Conservation (phyloP, 2,888 invertebrate species). For the Graphium colonna region DNA sequence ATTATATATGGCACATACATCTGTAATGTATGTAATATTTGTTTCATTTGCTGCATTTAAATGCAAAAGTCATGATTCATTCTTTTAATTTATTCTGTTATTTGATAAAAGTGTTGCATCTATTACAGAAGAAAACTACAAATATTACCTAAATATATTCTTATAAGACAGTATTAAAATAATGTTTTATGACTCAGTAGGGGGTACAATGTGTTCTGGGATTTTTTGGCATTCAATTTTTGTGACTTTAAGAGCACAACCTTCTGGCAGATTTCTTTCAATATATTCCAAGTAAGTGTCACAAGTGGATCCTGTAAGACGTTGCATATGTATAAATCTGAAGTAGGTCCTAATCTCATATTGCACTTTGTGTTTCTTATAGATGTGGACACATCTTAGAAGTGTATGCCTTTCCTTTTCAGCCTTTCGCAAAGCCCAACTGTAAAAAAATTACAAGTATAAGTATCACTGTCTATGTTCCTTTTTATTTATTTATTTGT, state of each 20-base stretch:
- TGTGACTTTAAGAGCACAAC: slow-evolving; percentile 94
- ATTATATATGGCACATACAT: too few species aligned
- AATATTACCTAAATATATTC: background rate
- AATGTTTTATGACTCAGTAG: slow-evolving; percentile 33
- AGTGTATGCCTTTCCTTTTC: slow-evolving; percentile 88
- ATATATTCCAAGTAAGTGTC: slow-evolving; percentile 98
- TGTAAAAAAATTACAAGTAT: too few species aligned
- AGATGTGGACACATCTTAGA: slow-evolving; percentile 92
- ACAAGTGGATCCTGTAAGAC: slow-evolving; percentile 96
- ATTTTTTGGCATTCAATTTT: slow-evolving; percentile 83
- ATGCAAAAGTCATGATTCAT: too few species aligned
- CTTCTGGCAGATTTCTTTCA: slow-evolving; percentile 97
- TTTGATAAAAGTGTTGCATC: too few species aligned
- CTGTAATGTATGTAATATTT: too few species aligned
- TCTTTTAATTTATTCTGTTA: background rate
- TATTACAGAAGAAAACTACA: background rate
- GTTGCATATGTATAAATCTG: slow-evolving; percentile 88
- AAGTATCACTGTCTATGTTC: too few species aligned
- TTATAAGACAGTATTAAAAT: background rate
- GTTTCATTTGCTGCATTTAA: too few species aligned
- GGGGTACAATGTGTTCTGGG: slow-evolving; percentile 77
- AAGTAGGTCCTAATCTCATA: slow-evolving; percentile 97
- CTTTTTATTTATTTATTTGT: too few species aligned
- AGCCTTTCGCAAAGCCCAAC: slow-evolving; percentile 86
- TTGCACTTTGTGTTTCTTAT: slow-evolving; percentile 96